phyloP scores from a whole-genome alignment of 92 coral and sea anemone genomes.

The Hydrozoanthus gracilis region DNA sequence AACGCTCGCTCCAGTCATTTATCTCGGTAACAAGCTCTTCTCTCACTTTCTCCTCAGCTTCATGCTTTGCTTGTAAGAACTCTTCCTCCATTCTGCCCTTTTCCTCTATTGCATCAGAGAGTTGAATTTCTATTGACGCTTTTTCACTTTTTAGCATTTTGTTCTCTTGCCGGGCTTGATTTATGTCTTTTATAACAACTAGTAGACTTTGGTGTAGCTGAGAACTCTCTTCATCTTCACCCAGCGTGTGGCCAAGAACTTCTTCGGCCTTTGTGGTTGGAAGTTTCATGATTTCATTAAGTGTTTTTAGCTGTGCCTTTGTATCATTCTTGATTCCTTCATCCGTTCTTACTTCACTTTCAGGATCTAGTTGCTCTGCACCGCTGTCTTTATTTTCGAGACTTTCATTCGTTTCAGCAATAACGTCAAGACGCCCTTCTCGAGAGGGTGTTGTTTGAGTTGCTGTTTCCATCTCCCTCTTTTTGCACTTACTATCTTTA shows the following conservation, averaged over 20 bases:
- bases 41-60: constrained; percentile 32
- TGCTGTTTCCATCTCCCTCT: not conserved
- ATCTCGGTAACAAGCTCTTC: constrained; percentile 46
- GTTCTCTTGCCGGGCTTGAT: constrained; percentile 54
- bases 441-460: not conserved
- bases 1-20: constrained; percentile 58
- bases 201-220: constrained; percentile 50
- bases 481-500: constrained; percentile 43
- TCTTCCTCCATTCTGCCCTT: constrained; percentile 72
- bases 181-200: constrained; percentile 39
- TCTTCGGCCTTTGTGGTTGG: constrained; percentile 54
- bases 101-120: constrained; percentile 80
- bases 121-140: constrained; percentile 80
- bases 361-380: not conserved
- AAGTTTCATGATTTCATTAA: constrained; percentile 35
- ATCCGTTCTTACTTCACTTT: not conserved
- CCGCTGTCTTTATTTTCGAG: not conserved
- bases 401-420: not conserved
- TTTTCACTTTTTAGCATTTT: constrained; percentile 59
- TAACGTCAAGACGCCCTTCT: not conserved
- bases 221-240: constrained; percentile 52
- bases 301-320: constrained; percentile 37
- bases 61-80: constrained; percentile 53
- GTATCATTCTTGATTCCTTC: constrained; percentile 19
- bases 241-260: constrained; percentile 38